These are phyloP conservation scores for Heliocidaris erythrogramma DNA, from an alignment of 35 echinoderm and acorn worm genomes.

Conservation along the genomic window DNA sequence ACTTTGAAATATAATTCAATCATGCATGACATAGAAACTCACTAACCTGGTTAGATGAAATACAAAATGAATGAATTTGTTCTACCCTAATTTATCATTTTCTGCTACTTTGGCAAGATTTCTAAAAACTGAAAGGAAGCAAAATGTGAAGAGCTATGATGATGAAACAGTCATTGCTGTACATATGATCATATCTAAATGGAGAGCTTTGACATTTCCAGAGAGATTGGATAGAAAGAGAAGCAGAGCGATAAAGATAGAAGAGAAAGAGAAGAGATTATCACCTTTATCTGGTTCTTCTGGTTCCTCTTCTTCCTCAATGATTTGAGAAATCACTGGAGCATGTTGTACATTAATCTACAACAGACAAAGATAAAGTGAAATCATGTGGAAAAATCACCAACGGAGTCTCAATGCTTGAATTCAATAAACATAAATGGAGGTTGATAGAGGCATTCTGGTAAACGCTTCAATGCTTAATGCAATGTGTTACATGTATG, in stretches of 20 bases:
- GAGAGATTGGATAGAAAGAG: too few relatives aligned
- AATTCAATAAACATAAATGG: neutral
- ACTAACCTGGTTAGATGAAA: neutral
- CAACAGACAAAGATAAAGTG: neutral
- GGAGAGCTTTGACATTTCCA: too few relatives aligned
- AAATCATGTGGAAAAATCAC: neutral
- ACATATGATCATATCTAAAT: neutral
- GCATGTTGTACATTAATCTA: conserved; percentile 86
- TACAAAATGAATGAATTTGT: too few relatives aligned
- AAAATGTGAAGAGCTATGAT: neutral
- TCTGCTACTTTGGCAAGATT: too few relatives aligned
- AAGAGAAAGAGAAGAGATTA: neutral
- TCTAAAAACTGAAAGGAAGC: neutral
- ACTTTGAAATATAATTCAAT: neutral
- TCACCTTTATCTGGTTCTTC: conserved; percentile 30
- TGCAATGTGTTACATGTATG: too few relatives aligned
- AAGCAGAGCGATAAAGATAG: too few relatives aligned
- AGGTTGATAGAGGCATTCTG: too few relatives aligned
- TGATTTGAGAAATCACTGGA: conserved; percentile 57
- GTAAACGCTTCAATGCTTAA: too few relatives aligned
- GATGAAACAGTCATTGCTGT: neutral
- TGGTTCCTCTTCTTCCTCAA: conserved; percentile 71
- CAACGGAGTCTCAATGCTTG: neutral
- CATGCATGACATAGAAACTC: neutral
- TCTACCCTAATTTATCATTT: too few relatives aligned